Base-by-base conservation (phyloP, 2,888 invertebrate genomes). In the Nephrocerus scutellatus region DNA sequence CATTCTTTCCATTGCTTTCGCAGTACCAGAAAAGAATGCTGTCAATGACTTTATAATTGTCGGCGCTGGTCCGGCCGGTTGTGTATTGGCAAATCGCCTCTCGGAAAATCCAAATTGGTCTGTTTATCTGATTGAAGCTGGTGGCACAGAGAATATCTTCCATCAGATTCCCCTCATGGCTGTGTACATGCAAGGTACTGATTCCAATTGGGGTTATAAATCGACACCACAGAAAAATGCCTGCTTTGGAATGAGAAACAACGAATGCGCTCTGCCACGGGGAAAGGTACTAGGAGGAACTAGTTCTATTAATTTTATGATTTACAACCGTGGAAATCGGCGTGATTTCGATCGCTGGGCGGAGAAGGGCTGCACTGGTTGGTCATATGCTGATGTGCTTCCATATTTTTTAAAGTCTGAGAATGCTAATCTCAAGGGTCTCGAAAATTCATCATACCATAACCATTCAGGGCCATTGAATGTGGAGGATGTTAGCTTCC, bases 41-140 rank as follows among this genome's bases (percentile, higher is more conserved):
- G 74, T 75, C 20, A 88, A 87, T 54, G 86, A 90, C 62, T 90
- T 89, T 57, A 84, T 90, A 46, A 72, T 88, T 29, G 78, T 90
- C 10, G 90, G 90, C 5, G 82, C 80, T 2, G 90, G 90, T 19
- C 88, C 90, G 5, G 88, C 89, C 58, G 87, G 87, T 29, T 60
- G 67, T 45, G 68, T 68, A 3, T 41, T 70, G 19, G 70, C 70
- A 3, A 67, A 68, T 40, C 62, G 70, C 2, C 58, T 70, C 30
- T 58, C 67, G 1, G 70, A 70, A 53, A 62, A 67, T 46, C 60
- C 59, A 25, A 51, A 68, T 4, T 71, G 71, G 70, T 67, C 59
- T 4, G 70, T 75, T 2, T 62, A 73, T 14, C 54, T 75, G 2
- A 54, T 75, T 7, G 75, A 75, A 51, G 74, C 74, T 0, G 74